Conservation (phyloP, 2,888 invertebrate genomes). For the Polia nebulosa region DNA sequence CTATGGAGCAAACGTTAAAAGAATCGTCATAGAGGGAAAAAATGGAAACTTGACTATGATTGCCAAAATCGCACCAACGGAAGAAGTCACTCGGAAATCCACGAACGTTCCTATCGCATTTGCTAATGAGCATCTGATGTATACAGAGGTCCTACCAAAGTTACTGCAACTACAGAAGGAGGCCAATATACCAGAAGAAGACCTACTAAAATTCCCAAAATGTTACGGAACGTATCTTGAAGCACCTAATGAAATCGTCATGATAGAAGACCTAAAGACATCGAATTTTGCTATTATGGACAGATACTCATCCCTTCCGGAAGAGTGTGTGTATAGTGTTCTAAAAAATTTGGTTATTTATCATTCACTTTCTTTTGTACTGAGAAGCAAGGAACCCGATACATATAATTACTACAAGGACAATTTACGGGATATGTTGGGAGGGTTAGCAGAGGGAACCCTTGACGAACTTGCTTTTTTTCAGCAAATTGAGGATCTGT, state of each 20-base stretch:
- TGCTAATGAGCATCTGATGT: slow-evolving; percentile 73
- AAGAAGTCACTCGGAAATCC: slow-evolving; percentile 55
- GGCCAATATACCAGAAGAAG: slow-evolving; percentile 68
- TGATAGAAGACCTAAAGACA: slow-evolving; percentile 75
- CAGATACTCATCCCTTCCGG: slow-evolving; percentile 68
- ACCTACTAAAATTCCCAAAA: slow-evolving; percentile 68
- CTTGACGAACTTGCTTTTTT: slow-evolving; percentile 22
- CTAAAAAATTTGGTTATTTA: slow-evolving; percentile 74
- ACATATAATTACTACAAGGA: slow-evolving; percentile 58
- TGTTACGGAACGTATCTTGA: slow-evolving; percentile 72
- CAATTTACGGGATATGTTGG: slow-evolving; percentile 62
- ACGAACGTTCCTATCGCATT: slow-evolving; percentile 61
- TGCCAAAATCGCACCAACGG: slow-evolving; percentile 74
- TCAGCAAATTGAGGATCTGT: slow-evolving; percentile 49
- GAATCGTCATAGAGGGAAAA: slow-evolving; percentile 65
- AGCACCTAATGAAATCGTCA: slow-evolving; percentile 71
- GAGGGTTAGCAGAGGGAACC: not conserved
- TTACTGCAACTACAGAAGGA: slow-evolving; percentile 70
- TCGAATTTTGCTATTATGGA: slow-evolving; percentile 72
- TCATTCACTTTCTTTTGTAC: slow-evolving; percentile 76
- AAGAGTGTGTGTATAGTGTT: slow-evolving; percentile 69
- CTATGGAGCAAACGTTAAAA: slow-evolving; percentile 68
- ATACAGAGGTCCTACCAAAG: slow-evolving; percentile 72
- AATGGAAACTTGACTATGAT: slow-evolving; percentile 69
- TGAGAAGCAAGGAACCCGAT: slow-evolving; percentile 72